phyloP scores from a whole-genome alignment of 2,888 invertebrate species.

The Magallana nippona region DNA sequence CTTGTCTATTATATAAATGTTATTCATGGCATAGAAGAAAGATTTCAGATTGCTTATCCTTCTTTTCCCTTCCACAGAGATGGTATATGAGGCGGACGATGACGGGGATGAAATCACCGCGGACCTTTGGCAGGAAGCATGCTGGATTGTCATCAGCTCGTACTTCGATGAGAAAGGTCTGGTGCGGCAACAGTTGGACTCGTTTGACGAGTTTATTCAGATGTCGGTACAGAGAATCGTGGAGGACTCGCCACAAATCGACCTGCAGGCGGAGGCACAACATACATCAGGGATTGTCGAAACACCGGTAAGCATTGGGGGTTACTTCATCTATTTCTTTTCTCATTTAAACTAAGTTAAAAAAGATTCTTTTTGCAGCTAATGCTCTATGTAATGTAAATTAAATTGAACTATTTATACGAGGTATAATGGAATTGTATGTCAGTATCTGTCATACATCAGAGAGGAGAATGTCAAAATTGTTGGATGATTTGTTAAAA shows the following conservation, averaged over 20 bases:
- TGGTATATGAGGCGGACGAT: conserved; percentile 69
- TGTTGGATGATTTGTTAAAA: too few species aligned
- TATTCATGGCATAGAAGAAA: background rate
- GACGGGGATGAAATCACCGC: conserved; percentile 94
- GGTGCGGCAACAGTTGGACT: conserved; percentile 98
- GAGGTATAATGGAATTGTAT: too few species aligned
- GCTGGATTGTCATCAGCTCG: conserved; percentile 99
- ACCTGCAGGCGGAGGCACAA: conserved; percentile 97
- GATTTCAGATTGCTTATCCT: background rate
- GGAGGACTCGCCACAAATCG: conserved; percentile 98
- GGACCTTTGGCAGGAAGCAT: conserved; percentile 99
- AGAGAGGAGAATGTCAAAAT: too few species aligned
- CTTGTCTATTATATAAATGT: background rate
- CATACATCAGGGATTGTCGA: conserved; percentile 93
- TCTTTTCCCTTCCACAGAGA: conserved; percentile 52
- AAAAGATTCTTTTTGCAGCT: background rate
- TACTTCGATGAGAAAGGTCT: conserved; percentile 99
- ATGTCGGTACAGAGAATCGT: conserved; percentile 99
- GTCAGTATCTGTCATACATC: too few species aligned
- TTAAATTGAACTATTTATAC: too few species aligned
- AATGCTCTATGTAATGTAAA: too few species aligned
- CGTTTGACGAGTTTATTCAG: conserved; percentile 99
- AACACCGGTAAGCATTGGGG: conserved; percentile 74
- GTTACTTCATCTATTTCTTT: background rate
- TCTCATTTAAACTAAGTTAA: background rate